Evolutionary conservation across 1,140 invertebrate species (phyloP), one percentile per base, ranked within the genome.

Genomic region (Delia radicum): DNA sequence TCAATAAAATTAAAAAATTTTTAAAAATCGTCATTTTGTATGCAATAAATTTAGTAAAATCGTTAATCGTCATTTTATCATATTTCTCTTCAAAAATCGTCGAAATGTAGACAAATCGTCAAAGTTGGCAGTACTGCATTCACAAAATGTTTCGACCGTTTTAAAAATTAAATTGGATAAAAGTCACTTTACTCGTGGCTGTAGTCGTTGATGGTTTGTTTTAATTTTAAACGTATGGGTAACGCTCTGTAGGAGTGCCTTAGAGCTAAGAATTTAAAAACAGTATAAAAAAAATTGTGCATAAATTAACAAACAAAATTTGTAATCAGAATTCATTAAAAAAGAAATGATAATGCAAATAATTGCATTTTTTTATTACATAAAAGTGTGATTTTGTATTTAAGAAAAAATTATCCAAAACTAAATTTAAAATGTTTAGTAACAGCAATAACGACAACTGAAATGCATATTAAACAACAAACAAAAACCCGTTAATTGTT

Each of bases 181-280:
- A 75, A 75, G 46, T 71, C 74, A 75, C 74, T 75, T 71, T 62
- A 46, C 63, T 75, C 65, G 65, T 61, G 69, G 74, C 73, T 73
- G 55, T 73, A 73, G 78, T 74, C 61, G 75, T 69, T 42, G 48
- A 42, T 75, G 63, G 65, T 75, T 69, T 42, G 63, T 55, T 55
- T 71, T 73, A 15, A 24, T 55, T 55, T n/a, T 21, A 27, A 27
- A 55, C 71, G 71, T 73, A 29, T 48, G 71, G n/a, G 46, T 73
- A 69, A 33, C 65, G 29, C 65, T 69, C 65, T 69, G 65, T 28
- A 33, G 65, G 65, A 33, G 65, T 69, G 65, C 65, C 65, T 69
- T 69, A 18, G 46, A 74, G 31, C 46, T 55, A 74, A 37, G 61
- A 74, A 61, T 33, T 29, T 61, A 61, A 33, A 74, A 73, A 55